Percentiles rank a stretch among this genome's conserved stretches.
phyloP scores from a whole-genome alignment of 2,888 invertebrate species.

The Agrochola litura region DNA sequence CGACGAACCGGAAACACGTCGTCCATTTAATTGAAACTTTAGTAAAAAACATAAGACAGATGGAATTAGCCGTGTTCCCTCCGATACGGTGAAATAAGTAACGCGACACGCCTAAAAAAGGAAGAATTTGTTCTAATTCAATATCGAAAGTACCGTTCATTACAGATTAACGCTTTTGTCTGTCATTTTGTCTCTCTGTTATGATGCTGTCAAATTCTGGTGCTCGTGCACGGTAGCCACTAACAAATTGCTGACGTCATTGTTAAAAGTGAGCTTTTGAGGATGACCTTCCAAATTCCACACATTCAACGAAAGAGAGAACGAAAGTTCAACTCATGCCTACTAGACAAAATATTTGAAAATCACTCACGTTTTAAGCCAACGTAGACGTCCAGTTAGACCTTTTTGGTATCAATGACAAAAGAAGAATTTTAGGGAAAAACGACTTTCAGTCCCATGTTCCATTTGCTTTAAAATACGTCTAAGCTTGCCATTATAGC shows the following conservation, averaged over 20 bases:
- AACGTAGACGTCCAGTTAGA: constrained; percentile 11
- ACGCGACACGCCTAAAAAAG: constrained; percentile 65
- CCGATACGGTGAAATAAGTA: constrained; percentile 69
- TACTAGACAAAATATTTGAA: constrained; percentile 34
- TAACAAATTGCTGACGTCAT: constrained; percentile 51
- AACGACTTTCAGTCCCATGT: constrained; percentile 18
- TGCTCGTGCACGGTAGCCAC: constrained; percentile 18
- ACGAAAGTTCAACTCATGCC: constrained; percentile 49
- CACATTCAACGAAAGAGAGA: constrained; percentile 45
- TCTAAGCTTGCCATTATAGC: not conserved
- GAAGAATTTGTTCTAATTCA: constrained; percentile 68
- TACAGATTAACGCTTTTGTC: constrained; percentile 44
- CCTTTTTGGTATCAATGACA: not conserved
- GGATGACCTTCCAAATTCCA: constrained; percentile 50
- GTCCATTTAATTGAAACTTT: constrained; percentile 80
- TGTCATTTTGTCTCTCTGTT: constrained; percentile 34
- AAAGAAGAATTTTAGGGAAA: constrained; percentile 2
- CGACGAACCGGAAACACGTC: constrained; percentile 79
- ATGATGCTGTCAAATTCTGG: constrained; percentile 31
- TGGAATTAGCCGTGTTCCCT: constrained; percentile 74
- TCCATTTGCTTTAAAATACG: constrained; percentile 14
- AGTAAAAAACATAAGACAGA: constrained; percentile 76
- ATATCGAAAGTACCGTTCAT: constrained; percentile 75
- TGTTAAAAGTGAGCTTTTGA: constrained; percentile 47
- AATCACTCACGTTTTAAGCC: constrained; percentile 16